A percentile compares a stretch with the other conserved stretches of the same genome.
Conservation (phyloP, 2,113 vertebrate genomes). For the Thermophis baileyi region DNA sequence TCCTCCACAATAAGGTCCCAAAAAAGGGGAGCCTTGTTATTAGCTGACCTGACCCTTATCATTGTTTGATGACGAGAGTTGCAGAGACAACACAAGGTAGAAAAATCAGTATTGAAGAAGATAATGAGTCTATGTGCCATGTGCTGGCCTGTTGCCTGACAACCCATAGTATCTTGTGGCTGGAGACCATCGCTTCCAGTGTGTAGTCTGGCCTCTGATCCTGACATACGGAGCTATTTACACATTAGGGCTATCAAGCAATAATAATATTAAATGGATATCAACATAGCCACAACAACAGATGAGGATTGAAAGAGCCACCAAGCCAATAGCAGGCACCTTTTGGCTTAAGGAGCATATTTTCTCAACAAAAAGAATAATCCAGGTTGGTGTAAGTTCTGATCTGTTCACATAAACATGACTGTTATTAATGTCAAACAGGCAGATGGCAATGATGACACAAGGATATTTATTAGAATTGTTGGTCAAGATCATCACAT, state of each 20-base stretch:
- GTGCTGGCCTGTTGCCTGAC: not conserved
- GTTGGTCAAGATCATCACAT: not conserved
- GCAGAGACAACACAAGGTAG: not conserved
- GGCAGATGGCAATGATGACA: slow-evolving; percentile 8
- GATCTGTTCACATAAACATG: not conserved
- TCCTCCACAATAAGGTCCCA: not conserved
- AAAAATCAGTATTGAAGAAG: not conserved
- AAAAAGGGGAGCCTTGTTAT: not conserved
- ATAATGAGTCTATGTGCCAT: not conserved
- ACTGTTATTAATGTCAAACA: not conserved
- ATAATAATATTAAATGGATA: slow-evolving; percentile 1
- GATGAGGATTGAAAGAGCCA: not conserved
- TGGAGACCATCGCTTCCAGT: not conserved
- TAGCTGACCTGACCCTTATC: not conserved
- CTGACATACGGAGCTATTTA: slow-evolving; percentile 3
- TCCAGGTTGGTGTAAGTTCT: not conserved
- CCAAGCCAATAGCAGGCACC: not conserved
- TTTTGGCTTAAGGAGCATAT: not conserved
- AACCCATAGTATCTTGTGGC: not conserved
- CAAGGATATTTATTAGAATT: not conserved
- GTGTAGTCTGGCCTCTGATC: not conserved
- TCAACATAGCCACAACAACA: not conserved
- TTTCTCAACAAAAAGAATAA: not conserved
- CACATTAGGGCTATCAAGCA: not conserved
- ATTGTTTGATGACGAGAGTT: not conserved